A percentile compares a stretch with the other conserved stretches of the same genome.
Conservation (phyloP, 1,140 invertebrate genomes). For the Atta texana region DNA sequence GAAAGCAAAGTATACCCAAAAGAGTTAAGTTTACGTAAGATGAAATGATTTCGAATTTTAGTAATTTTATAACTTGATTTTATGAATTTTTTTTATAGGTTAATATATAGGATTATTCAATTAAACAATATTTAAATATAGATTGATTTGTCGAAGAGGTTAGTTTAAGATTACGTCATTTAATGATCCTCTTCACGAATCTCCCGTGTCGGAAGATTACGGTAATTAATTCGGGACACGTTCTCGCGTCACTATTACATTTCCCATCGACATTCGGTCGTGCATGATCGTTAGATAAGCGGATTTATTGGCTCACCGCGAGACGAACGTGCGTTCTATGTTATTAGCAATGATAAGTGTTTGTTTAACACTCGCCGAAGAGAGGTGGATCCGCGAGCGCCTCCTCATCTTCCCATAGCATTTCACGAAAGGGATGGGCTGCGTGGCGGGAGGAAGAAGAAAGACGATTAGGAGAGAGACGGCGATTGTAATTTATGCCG, state of each 20-base stretch:
- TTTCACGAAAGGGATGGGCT: constrained; percentile 59
- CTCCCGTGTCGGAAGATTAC: constrained; percentile 11
- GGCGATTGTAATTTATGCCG: constrained; percentile 81
- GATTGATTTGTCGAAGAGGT: constrained; percentile 40
- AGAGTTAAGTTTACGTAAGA: neutral
- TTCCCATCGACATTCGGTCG: constrained; percentile 42
- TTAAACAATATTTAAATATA: neutral
- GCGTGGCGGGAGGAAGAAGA: constrained; percentile 10
- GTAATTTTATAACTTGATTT: constrained; percentile 6
- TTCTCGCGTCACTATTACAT: constrained; percentile 33
- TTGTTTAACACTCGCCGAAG: constrained; percentile 77
- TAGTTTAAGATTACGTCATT: constrained; percentile 31
- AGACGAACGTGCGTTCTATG: constrained; percentile 63
- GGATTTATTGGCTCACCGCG: constrained; percentile 72
- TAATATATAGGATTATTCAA: neutral
- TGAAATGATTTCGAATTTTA: neutral
- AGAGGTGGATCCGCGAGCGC: constrained; percentile 43
- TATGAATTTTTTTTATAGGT: neutral
- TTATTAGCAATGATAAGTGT: constrained; percentile 78
- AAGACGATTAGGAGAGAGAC: constrained; percentile 24
- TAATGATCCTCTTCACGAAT: constrained; percentile 43
- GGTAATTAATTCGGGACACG: constrained; percentile 44
- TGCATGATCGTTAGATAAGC: constrained; percentile 57
- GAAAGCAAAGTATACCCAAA: too few species aligned
- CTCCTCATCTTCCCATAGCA: constrained; percentile 61